Evolutionary conservation across 1,140 invertebrate species (phyloP).

Genomic region (Euschistus heros): DNA sequence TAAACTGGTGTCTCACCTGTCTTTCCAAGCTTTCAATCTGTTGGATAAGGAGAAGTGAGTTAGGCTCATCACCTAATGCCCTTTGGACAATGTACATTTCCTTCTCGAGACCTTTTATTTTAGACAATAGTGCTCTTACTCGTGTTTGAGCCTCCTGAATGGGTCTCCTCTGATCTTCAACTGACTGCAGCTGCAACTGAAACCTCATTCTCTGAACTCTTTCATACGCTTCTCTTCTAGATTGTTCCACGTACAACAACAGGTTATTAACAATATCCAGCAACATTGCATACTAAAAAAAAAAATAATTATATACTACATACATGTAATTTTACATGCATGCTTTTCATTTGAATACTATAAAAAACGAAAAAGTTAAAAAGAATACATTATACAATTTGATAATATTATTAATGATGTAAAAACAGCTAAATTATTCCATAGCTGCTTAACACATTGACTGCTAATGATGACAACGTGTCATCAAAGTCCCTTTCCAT

Average conservation of each 20-base stretch:
- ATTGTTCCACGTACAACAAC: conserved; percentile 90
- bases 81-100: conserved; percentile 84
- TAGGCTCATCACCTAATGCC: conserved; percentile 42
- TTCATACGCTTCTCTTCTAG: conserved; percentile 82
- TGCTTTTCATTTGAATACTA: too few species aligned
- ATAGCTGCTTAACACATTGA: too few species aligned
- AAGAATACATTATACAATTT: too few species aligned
- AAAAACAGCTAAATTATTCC: too few species aligned
- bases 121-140: conserved; percentile 65
- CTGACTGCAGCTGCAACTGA: conserved; percentile 76
- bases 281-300: conserved; percentile 79
- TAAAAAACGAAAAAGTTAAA: too few species aligned
- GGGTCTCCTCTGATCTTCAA: conserved; percentile 81
- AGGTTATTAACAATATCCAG: conserved; percentile 96
- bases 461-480: too few species aligned
- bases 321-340: not conserved
- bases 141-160: conserved; percentile 85
- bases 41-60: conserved; percentile 47
- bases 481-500: too few species aligned
- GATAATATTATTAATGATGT: too few species aligned
- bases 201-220: conserved; percentile 84
- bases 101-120: conserved; percentile 72
- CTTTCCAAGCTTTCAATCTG: conserved; percentile 61
- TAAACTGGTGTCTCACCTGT: conserved; percentile 33
- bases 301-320: not conserved